Percentiles rank a stretch among this genome's conserved stretches.
Evolutionary conservation across 2,113 vertebrate species (phyloP).

Genomic region (Helogale parvula): DNA sequence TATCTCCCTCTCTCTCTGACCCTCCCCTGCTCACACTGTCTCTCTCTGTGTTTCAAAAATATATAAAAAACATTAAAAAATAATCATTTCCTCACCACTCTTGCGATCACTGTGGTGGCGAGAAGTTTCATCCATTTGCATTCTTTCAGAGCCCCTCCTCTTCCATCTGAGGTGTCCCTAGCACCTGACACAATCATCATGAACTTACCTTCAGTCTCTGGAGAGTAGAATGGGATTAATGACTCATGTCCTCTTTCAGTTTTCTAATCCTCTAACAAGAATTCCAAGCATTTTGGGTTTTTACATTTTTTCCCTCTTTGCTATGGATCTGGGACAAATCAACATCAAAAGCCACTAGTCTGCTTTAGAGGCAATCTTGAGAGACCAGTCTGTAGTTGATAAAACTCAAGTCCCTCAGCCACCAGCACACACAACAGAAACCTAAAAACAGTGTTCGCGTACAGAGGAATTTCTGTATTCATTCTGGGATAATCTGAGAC

Average conservation of each 20-base stretch:
- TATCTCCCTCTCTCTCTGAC: too few relatives aligned
- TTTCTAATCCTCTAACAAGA: not conserved
- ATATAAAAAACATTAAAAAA: not conserved
- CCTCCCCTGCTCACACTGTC: too few relatives aligned
- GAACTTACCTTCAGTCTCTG: not conserved
- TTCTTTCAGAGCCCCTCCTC: not conserved
- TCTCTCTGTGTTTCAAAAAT: too few relatives aligned
- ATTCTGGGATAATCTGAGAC: not conserved
- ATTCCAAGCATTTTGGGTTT: conserved; percentile 13
- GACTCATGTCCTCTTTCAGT: not conserved
- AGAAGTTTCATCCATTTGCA: not conserved
- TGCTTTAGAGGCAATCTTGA: not conserved
- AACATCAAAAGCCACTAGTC: not conserved
- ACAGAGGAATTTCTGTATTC: not conserved
- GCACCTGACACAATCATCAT: not conserved
- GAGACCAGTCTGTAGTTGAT: not conserved
- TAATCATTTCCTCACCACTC: not conserved
- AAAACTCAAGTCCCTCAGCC: not conserved
- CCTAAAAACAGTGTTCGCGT: not conserved
- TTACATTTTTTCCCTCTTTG: not conserved
- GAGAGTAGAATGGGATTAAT: not conserved
- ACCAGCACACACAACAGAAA: not conserved
- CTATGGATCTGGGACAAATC: not conserved
- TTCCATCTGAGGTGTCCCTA: not conserved
- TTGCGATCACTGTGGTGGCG: not conserved